Base-by-base conservation (phyloP, 2,888 invertebrate species). In the Caenorhabditis drosophilae region DNA sequence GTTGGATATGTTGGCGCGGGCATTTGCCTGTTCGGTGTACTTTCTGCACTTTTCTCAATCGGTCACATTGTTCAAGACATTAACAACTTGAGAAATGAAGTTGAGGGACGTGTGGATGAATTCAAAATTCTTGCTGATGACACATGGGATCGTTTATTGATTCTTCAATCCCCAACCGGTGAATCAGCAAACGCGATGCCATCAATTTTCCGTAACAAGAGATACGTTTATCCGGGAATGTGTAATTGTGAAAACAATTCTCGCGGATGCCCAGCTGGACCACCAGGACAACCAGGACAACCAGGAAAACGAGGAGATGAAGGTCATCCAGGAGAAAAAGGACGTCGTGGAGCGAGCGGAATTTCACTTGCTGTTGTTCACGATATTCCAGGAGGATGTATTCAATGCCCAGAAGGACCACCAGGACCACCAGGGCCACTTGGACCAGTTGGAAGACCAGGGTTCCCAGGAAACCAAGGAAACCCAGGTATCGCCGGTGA, bases 351-450 rank as follows among this genome's bases (percentile, higher is more conserved):
- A 57, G 72, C 67, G 35, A 69, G 64, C 44, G 75, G 75, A 51
- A 60, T 75, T 42, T 70, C 75, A 3, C 72, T 70, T 44, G 57
- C 73, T 34, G 66, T 62, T 44, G 62, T 64, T 27, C 70, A 70
- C 58, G 69, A 73, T 44, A 67, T 64, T 41, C 75, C 75, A 44
- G 75, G 75, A 46, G 75, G 75, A 44, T 75, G 75, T 64, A 73
- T 75, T 55, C 61, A 56, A 38, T 75, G 75, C 62, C 75, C 75
- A 27, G 63, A 68, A 16, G 73, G 73, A 53, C 69, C 69, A 48
- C 48, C 59, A 4, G 73, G 73, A 52, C 67, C 67, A 52, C 67
- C 53, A 40, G 73, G 72, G 51, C 49, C 67, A n/a, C 42, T 41
- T 26, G 72, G 72, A 57, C 45, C 59, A 18, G 41, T 45, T n/a